Percentiles rank a stretch among this genome's conserved stretches.
Evolutionary conservation across 2,113 vertebrate species (phyloP).

Genomic region (Gopherus evgoodei): DNA sequence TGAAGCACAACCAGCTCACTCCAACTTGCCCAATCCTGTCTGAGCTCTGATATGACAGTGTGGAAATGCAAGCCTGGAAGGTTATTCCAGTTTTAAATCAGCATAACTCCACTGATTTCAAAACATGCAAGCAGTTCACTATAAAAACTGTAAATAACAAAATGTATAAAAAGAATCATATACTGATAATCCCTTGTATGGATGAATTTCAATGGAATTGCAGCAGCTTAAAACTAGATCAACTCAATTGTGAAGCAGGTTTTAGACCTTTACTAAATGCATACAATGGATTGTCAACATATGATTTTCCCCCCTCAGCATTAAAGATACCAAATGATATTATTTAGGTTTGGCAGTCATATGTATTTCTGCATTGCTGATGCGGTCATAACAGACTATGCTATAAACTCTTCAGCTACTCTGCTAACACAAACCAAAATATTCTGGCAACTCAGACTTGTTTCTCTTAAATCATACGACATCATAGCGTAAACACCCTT

Average conservation of each 20-base stretch:
- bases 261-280: constrained; percentile 18
- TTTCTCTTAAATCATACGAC: not conserved
- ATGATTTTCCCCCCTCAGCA: not conserved
- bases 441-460: not conserved
- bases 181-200: not conserved
- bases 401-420: not conserved
- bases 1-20: not conserved
- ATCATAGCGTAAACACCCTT: not conserved
- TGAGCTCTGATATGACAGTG: not conserved
- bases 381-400: not conserved
- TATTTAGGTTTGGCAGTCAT: not conserved
- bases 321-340: not conserved
- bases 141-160: not conserved
- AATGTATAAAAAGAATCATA: not conserved
- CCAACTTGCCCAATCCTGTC: not conserved
- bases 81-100: constrained; percentile 11
- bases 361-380: constrained; percentile 5
- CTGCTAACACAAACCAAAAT: constrained; percentile 41
- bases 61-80: rapidly evolving
- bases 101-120: not conserved
- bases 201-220: not conserved
- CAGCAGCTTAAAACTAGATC: not conserved
- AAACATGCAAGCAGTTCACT: not conserved
- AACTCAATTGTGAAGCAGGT: not conserved
- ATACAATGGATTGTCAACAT: not conserved